A percentile compares a stretch with the other conserved stretches of the same genome.
phyloP scores from a whole-genome alignment of 2,888 invertebrate species.

The Zygaena filipendulae region DNA sequence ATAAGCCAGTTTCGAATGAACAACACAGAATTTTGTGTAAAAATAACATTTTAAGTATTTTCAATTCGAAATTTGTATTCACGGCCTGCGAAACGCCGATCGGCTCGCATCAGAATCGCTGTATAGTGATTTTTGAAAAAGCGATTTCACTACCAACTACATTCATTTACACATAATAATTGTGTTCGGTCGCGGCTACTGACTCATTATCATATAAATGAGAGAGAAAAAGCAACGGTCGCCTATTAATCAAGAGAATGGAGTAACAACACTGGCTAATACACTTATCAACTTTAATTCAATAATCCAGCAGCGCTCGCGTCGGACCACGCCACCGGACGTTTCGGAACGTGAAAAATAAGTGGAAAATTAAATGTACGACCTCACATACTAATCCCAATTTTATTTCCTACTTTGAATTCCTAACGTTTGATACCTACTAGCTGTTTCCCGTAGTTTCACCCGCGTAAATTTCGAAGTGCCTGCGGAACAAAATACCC shows the following conservation, averaged over 20 bases:
- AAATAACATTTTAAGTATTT: constrained; percentile 31
- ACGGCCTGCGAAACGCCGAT: constrained; percentile 10
- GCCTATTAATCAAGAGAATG: constrained; percentile 60
- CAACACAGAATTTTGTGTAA: constrained; percentile 42
- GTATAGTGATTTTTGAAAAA: constrained; percentile 32
- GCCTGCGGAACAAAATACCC: no score
- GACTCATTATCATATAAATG: constrained; percentile 66
- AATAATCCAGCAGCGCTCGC: constrained; percentile 51
- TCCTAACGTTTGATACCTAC: no score
- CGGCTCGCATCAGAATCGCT: constrained; percentile 3
- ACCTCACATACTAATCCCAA: constrained; percentile 52
- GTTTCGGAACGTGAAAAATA: constrained; percentile 57
- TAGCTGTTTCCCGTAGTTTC: no score
- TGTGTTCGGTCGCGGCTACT: constrained; percentile 46
- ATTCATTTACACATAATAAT: constrained; percentile 57
- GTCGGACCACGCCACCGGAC: constrained; percentile 33
- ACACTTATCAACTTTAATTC: constrained; percentile 68
- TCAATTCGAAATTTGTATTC: constrained; percentile 29
- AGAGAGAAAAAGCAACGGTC: constrained; percentile 61
- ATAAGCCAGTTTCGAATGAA: constrained; percentile 43
- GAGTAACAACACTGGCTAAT: constrained; percentile 62
- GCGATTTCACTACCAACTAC: constrained; percentile 39
- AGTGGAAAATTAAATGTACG: constrained; percentile 46
- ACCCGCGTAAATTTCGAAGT: no score
- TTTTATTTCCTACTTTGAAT: constrained; percentile 32